Conservation (phyloP, 2,888 invertebrate genomes). For the Lutraria lutraria region DNA sequence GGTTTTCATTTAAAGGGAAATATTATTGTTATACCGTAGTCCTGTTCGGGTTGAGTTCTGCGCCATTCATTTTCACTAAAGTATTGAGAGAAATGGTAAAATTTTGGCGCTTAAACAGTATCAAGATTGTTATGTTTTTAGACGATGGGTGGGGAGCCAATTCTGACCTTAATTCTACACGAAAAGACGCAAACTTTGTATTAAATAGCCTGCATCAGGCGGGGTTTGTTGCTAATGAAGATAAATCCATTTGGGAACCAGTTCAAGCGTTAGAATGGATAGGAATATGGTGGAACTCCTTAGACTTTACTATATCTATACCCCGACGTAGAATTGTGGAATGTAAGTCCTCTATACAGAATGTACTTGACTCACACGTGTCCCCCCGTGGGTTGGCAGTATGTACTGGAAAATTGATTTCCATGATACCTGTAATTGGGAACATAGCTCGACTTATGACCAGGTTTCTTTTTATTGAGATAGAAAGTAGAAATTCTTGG, state of each 20-base stretch:
- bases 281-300: too few species aligned
- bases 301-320: too few species aligned
- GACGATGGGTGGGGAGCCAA: constrained; percentile 25
- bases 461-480: constrained; percentile 16
- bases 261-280: too few species aligned
- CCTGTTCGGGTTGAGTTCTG: constrained; percentile 26
- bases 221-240: neutral
- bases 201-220: neutral
- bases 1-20: neutral
- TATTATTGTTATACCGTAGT: neutral
- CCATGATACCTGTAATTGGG: too few species aligned
- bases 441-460: too few species aligned
- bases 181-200: neutral
- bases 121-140: constrained; percentile 12
- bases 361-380: too few species aligned
- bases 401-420: too few species aligned
- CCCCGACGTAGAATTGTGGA: too few species aligned
- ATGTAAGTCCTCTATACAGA: too few species aligned
- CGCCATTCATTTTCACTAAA: constrained; percentile 42
- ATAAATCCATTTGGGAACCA: constrained; percentile 26
- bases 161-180: neutral
- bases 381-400: too few species aligned
- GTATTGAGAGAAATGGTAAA: neutral
- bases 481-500: neutral
- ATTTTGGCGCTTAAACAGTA: neutral